phyloP scores from a whole-genome alignment of 2,888 invertebrate genomes.

The Scaptodrosophila latifasciaeformis region DNA sequence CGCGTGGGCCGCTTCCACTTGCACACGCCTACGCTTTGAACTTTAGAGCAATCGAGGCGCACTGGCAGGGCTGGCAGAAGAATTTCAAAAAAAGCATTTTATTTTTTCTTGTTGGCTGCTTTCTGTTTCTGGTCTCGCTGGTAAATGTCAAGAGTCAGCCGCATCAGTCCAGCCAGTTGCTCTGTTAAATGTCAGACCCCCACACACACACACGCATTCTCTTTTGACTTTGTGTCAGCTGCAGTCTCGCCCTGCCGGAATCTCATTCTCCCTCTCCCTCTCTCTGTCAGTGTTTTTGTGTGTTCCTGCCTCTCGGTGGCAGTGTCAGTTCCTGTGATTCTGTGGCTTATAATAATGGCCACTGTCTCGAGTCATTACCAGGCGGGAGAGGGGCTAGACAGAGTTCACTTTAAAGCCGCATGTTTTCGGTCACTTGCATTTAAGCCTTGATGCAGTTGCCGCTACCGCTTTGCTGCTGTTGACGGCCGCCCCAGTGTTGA shows the following conservation, averaged over 20 bases:
- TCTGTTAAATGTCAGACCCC: slow-evolving; percentile 38
- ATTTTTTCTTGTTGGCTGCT: no score
- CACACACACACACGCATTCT: background rate
- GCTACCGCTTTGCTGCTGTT: background rate
- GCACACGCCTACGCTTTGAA: slow-evolving; percentile 36
- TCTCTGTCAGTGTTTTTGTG: background rate
- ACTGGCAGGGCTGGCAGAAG: no score
- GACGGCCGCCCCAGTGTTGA: no score
- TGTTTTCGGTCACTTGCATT: slow-evolving; percentile 43
- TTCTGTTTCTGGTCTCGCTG: no score
- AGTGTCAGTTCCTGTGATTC: no score
- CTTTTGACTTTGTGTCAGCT: slow-evolving; percentile 28
- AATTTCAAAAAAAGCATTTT: no score
- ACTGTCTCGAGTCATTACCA: slow-evolving; percentile 13
- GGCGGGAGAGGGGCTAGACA: no score
- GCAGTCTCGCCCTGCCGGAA: slow-evolving; percentile 28
- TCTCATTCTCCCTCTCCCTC: background rate
- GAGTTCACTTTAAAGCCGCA: slow-evolving; percentile 35
- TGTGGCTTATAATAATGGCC: no score
- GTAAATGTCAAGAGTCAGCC: slow-evolving; percentile 55
- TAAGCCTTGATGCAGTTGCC: slow-evolving; percentile 13
- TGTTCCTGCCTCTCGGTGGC: background rate
- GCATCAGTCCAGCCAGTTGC: no score
- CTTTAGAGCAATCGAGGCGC: slow-evolving; percentile 13
- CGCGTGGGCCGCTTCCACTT: slow-evolving; percentile 28